phyloP scores from a whole-genome alignment of 37 sponge, comb jelly and placozoan species.

The Geodia barretti region DNA sequence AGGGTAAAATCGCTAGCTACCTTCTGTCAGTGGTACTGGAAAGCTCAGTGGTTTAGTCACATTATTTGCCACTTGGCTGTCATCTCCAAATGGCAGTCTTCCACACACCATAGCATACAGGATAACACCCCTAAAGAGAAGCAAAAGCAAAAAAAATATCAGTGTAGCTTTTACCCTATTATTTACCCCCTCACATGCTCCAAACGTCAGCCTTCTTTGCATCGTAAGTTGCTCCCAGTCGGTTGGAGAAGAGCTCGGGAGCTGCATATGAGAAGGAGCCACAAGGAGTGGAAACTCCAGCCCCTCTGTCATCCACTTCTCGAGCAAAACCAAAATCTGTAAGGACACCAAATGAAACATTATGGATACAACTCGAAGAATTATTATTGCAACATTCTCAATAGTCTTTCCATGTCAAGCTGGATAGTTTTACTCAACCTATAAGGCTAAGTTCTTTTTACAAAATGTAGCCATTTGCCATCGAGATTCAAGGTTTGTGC shows the following conservation, averaged over 20 bases:
- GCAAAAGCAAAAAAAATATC: not conserved
- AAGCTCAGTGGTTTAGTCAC: not conserved
- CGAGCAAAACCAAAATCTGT: slow-evolving; percentile 84
- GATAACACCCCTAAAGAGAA: slow-evolving; percentile 76
- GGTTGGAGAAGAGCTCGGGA: slow-evolving; percentile 60
- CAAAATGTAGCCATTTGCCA: not conserved
- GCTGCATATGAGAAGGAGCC: slow-evolving; percentile 83
- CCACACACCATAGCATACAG: slow-evolving; percentile 94
- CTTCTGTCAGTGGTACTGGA: not conserved
- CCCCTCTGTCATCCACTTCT: not conserved
- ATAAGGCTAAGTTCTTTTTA: no score
- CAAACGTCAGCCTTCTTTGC: slow-evolving; percentile 77
- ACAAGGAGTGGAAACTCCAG: slow-evolving; percentile 50
- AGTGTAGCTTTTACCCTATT: not conserved
- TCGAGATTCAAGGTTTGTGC: not conserved
- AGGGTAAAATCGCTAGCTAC: not conserved
- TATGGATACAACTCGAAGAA: no score
- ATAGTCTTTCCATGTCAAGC: no score
- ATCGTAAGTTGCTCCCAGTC: slow-evolving; percentile 56
- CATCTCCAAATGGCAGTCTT: slow-evolving; percentile 90
- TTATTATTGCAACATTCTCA: no score
- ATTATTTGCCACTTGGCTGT: slow-evolving; percentile 49
- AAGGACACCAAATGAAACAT: no score
- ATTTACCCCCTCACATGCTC: slow-evolving; percentile 72
- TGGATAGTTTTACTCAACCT: no score